Evolutionary conservation across 2,113 vertebrate genomes (phyloP), one percentile per base, ranked within the genome.

Genomic region (Elgaria multicarinata): DNA sequence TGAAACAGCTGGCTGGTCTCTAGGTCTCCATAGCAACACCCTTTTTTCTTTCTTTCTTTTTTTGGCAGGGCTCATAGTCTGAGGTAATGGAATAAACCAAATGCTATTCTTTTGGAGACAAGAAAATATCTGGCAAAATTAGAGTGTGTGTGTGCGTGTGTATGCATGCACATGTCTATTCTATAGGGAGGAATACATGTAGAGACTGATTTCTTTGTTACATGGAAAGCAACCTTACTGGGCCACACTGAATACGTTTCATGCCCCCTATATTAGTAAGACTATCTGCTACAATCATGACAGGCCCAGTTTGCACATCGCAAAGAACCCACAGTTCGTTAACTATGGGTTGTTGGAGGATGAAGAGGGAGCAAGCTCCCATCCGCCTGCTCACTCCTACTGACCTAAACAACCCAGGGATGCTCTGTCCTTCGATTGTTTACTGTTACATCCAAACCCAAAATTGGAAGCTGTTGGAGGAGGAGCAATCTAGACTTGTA

Each of bases 31-130:
- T 88, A 77, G 77, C 89, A 94, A 95, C 93, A 75, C 75, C 85
- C 90, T 82, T 18, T 39, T 79, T 79, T 87, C 75, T 87, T 36
- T 84, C 28, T 46, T 90, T 44, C n/a, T 77, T 53, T 78, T 33
- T 85, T 71, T 82, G 90, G 78, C 86, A 91, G 94, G 85, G 81
- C 86, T 94, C 89, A 92, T 89, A 92, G 77, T 91, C 84, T 90
- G 88, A 42, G 0, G 90, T 90, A 92, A 90, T 0, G 0, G 76
- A 89, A 91, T 94, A 85, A 93, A 88, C 72, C 67, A 44, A 88
- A 90, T 78, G 9, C 71, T 84, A 39, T 89, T 67, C 42, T 89
- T 76, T 84, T 66, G 71, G 81, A 75, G 62, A 18, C 46, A 74
- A 88, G 18, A 3, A 3, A 0, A 0, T 0, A 2, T 55, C 66